These are phyloP conservation scores for Cecidostiba fungosa DNA, from an alignment of 2,888 invertebrate species.

Conservation along the genomic window DNA sequence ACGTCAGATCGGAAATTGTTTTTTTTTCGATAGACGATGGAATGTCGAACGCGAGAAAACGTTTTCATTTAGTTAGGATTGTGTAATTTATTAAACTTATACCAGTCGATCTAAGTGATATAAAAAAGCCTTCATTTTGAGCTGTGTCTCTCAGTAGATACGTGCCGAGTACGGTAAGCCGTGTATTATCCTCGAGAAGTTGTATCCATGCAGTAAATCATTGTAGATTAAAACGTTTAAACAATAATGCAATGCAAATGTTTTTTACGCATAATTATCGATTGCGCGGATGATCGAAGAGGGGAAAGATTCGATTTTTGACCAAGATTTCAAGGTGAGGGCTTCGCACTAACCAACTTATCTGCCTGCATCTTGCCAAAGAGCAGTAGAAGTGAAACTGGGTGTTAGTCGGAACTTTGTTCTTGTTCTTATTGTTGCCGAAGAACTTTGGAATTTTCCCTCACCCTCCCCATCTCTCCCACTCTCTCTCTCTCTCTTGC, in stretches of 20 bases:
- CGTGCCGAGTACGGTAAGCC: neutral
- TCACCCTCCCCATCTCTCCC: slow-evolving; percentile 66
- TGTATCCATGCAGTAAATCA: too few relatives aligned
- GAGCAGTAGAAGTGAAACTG: slow-evolving; percentile 71
- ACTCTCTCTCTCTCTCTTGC: slow-evolving; percentile 25
- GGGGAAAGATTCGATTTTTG: slow-evolving; percentile 74
- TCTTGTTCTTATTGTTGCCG: slow-evolving; percentile 80
- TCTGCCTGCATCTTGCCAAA: slow-evolving; percentile 74
- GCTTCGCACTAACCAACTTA: slow-evolving; percentile 69
- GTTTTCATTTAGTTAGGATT: neutral
- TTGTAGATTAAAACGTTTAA: too few relatives aligned
- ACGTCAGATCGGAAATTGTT: neutral
- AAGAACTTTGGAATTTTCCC: slow-evolving; percentile 75
- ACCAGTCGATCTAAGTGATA: neutral
- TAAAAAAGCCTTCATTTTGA: neutral
- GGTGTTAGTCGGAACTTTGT: slow-evolving; percentile 77
- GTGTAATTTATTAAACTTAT: neutral
- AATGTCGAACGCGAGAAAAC: neutral
- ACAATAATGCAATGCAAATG: too few relatives aligned
- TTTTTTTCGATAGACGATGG: neutral
- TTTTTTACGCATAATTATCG: neutral
- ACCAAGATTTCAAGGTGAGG: slow-evolving; percentile 76
- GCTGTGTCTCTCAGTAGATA: neutral
- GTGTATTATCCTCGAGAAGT: too few relatives aligned
- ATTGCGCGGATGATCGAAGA: slow-evolving; percentile 11